Base-by-base conservation (phyloP, 2,888 invertebrate genomes). In the Itoplectis maculator region DNA sequence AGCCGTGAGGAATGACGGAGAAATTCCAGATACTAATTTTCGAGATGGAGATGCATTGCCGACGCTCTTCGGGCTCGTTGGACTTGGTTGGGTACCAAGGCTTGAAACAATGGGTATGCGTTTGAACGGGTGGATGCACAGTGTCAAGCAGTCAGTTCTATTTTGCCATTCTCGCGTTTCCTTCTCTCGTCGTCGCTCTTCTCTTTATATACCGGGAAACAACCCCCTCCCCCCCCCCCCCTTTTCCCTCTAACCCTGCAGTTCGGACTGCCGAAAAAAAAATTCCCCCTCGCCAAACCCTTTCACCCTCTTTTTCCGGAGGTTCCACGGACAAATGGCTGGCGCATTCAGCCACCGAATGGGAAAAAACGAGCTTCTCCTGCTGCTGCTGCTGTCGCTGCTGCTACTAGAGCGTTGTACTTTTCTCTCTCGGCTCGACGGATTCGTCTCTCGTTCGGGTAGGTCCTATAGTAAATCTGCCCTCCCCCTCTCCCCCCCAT, bases 51-150 rank as follows among this genome's bases (percentile, higher is more conserved):
- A 74, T 73, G 49, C 54, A 74, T 49, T 35, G 47, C 20, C 11
- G 54, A 29, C n/a, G 40, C 23, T 73, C 40, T 40, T 73, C 40
- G 47, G 40, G 61, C 77, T 77, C 73, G 77, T 69, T 78, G 73
- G 70, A 51, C 56, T 75, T 70, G 42, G n/a, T 72, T 79, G n/a
- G n/a, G 66, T 61, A 76, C 66, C 29, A 29, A 29, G 61, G 63
- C 9, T n/a, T 76, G 56, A 54, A 82, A 82, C 79, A 79, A 82
- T 70, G 45, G 56, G 37, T 37, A 29, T 74, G 82, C 75, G 76
- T 82, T 82, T 79, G 79, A 82, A 76, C 79, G 79, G 59, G 61
- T 45, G 69, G 70, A 74, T 79, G 78, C 69, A 45, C 82, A 82
- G 79, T 82, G 82, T 82, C 82, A 82, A 82, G 74, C 82, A 82